These are phyloP conservation scores for Lepilemur septentrionalis DNA, from an alignment of 2,797 vertebrate species.

Conservation along the genomic window DNA sequence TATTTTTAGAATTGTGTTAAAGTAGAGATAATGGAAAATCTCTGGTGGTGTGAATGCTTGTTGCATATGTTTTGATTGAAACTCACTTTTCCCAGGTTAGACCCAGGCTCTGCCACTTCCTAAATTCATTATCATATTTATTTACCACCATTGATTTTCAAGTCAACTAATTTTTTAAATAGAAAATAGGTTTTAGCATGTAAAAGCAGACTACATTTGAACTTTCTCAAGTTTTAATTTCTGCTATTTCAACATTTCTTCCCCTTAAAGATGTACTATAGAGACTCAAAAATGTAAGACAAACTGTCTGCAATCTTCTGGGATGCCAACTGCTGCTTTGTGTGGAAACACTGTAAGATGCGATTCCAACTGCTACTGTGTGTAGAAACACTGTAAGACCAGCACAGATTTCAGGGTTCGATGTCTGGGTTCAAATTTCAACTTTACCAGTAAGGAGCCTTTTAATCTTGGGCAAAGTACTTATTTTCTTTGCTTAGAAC, in stretches of 20 bases:
- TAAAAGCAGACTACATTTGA: neutral
- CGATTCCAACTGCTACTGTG: neutral
- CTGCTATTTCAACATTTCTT: neutral
- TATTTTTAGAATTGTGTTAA: conserved; percentile 48
- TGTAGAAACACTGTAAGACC: neutral
- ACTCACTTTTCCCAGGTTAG: conserved; percentile 30
- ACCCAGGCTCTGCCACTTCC: neutral
- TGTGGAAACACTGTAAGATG: neutral
- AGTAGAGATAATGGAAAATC: conserved; percentile 54
- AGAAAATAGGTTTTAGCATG: neutral
- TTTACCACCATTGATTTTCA: conserved; percentile 51
- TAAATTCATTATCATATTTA: conserved; percentile 49
- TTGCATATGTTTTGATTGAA: conserved; percentile 43
- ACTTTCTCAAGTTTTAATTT: conserved; percentile 32
- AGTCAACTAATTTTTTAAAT: neutral
- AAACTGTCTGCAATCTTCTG: neutral
- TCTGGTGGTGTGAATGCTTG: neutral
- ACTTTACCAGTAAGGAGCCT: neutral
- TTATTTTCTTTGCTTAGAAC: neutral
- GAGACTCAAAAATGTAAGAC: neutral
- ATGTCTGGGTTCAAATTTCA: neutral
- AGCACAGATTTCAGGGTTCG: neutral
- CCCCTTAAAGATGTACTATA: neutral
- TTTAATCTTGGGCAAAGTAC: neutral
- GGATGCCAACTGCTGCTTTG: neutral